Percentiles rank a stretch among this genome's conserved stretches.
phyloP scores from a whole-genome alignment of 2,113 vertebrate species.

The Egretta garzetta region DNA sequence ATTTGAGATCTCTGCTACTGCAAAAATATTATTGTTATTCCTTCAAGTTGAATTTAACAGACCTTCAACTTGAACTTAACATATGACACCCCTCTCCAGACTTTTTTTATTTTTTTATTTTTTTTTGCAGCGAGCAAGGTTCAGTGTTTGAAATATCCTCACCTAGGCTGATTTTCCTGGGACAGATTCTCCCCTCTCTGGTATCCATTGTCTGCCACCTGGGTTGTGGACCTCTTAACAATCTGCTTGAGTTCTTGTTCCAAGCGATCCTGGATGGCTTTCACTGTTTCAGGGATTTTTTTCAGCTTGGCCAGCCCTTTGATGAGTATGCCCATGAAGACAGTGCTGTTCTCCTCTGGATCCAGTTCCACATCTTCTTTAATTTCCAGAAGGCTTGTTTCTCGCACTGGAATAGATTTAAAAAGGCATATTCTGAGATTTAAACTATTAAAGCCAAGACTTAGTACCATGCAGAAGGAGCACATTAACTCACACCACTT shows the following conservation, averaged over 20 bases:
- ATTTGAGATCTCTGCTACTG: not conserved
- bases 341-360: constrained; percentile 92
- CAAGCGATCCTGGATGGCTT: constrained; percentile 94
- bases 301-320: constrained; percentile 93
- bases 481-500: not conserved
- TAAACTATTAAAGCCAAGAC: not conserved
- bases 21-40: not conserved
- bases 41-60: not conserved
- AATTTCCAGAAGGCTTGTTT: constrained; percentile 82
- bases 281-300: constrained; percentile 94
- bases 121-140: not conserved
- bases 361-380: constrained; percentile 88
- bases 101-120: not conserved
- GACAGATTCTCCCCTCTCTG: constrained; percentile 90
- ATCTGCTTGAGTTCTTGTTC: constrained; percentile 97
- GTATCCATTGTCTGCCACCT: constrained; percentile 93
- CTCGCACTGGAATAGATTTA: constrained; percentile 73
- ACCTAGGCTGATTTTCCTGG: constrained; percentile 94
- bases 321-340: constrained; percentile 97
- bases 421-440: not conserved
- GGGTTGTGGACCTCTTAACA: constrained; percentile 94
- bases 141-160: not conserved
- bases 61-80: not conserved
- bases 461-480: not conserved
- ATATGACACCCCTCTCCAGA: rapidly evolving